Percentiles rank a stretch among this genome's conserved stretches.
phyloP scores from a whole-genome alignment of 2,113 vertebrate genomes.

The Dipodomys spectabilis region DNA sequence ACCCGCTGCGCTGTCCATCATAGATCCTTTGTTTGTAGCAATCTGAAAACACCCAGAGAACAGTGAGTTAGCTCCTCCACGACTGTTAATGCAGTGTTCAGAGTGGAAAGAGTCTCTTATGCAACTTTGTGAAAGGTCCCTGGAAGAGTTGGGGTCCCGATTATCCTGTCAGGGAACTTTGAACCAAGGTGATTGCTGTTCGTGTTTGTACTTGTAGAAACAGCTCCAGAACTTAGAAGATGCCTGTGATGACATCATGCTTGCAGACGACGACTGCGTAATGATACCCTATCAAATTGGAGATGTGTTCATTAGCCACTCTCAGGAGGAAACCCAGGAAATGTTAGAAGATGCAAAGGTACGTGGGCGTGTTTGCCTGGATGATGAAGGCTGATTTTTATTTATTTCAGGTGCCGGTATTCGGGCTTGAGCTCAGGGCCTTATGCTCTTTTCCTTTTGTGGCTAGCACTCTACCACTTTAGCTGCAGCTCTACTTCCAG shows the following conservation, averaged over 20 bases:
- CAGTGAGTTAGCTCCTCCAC: neutral
- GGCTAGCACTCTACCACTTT: too few relatives aligned
- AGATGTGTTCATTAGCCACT: conserved; percentile 96
- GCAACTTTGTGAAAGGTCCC: neutral
- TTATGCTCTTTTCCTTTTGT: too few relatives aligned
- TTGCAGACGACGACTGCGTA: conserved; percentile 93
- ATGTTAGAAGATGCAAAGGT: conserved; percentile 98
- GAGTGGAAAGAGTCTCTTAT: neutral
- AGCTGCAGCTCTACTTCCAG: too few relatives aligned
- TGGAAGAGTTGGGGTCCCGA: neutral
- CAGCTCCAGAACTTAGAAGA: conserved; percentile 97
- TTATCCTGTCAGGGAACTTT: rapidly evolving
- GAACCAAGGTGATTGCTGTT: neutral
- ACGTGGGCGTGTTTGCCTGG: neutral
- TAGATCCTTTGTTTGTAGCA: rapidly evolving
- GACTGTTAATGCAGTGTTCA: too few relatives aligned
- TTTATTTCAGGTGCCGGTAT: too few relatives aligned
- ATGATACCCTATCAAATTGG: conserved; percentile 97
- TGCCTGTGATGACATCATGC: conserved; percentile 95
- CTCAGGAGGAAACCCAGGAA: conserved; percentile 96
- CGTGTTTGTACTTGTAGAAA: conserved; percentile 87
- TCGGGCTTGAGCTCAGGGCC: too few relatives aligned
- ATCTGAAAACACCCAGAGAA: neutral
- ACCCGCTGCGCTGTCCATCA: rapidly evolving
- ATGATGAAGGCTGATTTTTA: neutral